These are phyloP conservation scores for Remorina albescens DNA, from an alignment of 2,797 vertebrate species.

Conservation along the genomic window DNA sequence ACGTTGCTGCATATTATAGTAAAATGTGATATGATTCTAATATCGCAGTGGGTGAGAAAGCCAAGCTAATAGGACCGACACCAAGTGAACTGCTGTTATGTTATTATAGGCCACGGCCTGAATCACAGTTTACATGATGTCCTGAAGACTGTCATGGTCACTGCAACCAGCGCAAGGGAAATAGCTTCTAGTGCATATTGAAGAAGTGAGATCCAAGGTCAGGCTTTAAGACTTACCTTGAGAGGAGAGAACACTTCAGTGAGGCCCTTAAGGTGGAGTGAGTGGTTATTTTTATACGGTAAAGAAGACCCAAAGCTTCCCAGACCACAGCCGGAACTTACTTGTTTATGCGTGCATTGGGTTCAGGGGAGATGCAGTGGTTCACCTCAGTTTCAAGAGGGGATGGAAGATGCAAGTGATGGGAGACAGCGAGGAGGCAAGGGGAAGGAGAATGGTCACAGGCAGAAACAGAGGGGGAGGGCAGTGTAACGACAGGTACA, in stretches of 20 bases:
- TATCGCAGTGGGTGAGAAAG: neutral
- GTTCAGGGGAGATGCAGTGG: slow-evolving; percentile 1
- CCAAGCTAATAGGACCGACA: neutral
- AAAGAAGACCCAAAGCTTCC: slow-evolving; percentile 49
- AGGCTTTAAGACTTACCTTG: neutral
- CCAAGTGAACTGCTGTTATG: neutral
- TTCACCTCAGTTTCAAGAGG: slow-evolving; percentile 24
- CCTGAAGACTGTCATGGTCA: neutral
- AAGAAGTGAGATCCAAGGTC: neutral
- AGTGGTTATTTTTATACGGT: too few species aligned
- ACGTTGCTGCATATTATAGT: neutral
- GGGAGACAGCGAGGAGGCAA: slow-evolving; percentile 7
- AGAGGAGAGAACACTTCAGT: neutral
- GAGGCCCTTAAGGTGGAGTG: too few species aligned
- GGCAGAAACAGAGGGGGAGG: slow-evolving; percentile 21
- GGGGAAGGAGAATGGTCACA: slow-evolving; percentile 36
- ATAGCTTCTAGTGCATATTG: too few species aligned
- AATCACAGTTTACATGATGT: neutral
- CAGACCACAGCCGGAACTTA: too few species aligned
- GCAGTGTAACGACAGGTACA: slow-evolving; percentile 5
- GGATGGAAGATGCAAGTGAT: slow-evolving; percentile 16
- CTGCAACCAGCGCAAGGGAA: neutral
- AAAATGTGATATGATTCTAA: neutral
- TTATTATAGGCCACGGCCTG: neutral
- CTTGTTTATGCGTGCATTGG: slow-evolving; percentile 8